phyloP scores from a whole-genome alignment of 2,797 vertebrate species.

The Falco naumanni region DNA sequence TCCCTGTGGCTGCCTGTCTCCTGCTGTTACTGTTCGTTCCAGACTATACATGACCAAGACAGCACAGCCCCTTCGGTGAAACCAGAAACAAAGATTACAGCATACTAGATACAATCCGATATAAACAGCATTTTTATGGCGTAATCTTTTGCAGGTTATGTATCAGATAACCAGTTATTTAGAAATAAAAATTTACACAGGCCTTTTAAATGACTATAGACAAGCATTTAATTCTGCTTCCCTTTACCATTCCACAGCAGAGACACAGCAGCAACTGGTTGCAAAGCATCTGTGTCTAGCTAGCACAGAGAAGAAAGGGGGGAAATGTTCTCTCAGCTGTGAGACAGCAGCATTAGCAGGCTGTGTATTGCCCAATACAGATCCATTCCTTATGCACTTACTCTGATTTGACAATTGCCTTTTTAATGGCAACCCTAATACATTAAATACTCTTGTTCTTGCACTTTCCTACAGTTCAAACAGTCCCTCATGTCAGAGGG shows the following conservation, averaged over 20 bases:
- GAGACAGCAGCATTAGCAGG: background rate
- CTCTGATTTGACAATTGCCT: background rate
- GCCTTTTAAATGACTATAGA: background rate
- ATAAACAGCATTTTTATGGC: background rate
- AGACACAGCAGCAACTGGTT: background rate
- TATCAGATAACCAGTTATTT: background rate
- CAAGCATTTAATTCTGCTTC: background rate
- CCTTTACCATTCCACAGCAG: background rate
- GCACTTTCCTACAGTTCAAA: background rate
- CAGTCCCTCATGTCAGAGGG: background rate
- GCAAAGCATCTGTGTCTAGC: background rate
- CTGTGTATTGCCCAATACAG: background rate
- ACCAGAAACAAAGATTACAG: background rate
- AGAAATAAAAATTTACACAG: background rate
- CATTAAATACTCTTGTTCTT: background rate
- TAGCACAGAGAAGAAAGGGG: background rate
- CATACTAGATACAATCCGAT: background rate
- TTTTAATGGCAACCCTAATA: fast-evolving
- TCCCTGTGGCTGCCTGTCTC: background rate
- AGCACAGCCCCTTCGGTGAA: background rate
- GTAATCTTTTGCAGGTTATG: background rate
- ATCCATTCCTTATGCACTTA: background rate
- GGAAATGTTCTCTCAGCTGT: background rate
- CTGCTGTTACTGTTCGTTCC: background rate
- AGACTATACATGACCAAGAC: background rate